Evolutionary conservation across 2,113 vertebrate genomes (phyloP).

Genomic region (Henicopernis longicauda): DNA sequence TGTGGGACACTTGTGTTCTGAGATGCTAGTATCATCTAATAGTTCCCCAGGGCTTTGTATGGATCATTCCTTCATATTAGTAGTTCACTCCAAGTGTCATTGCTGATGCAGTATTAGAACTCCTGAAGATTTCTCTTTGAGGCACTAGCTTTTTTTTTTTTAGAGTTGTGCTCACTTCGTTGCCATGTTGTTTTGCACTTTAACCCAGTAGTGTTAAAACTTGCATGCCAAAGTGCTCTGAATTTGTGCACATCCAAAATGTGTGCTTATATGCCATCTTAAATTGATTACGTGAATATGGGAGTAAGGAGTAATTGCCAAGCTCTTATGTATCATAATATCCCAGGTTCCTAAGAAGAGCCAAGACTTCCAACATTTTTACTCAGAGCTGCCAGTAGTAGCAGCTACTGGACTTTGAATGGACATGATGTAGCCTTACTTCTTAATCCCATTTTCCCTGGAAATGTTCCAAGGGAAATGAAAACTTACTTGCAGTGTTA

Average conservation of each 20-base stretch:
- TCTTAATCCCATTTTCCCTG: constrained; percentile 28
- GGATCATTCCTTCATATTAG: background rate
- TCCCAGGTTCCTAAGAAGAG: background rate
- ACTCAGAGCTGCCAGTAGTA: background rate
- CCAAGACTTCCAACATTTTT: background rate
- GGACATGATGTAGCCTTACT: background rate
- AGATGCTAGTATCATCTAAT: background rate
- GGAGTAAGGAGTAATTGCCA: background rate
- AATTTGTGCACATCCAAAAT: background rate
- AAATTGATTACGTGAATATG: background rate
- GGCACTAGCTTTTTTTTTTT: background rate
- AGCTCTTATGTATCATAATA: background rate
- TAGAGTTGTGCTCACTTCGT: background rate
- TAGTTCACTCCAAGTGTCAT: background rate
- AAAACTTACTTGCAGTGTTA: constrained; percentile 1
- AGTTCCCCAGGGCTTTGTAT: background rate
- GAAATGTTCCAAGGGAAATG: constrained; percentile 21
- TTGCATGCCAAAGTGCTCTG: background rate
- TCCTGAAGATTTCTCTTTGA: background rate
- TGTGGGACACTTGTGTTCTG: background rate
- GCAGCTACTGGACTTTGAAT: background rate
- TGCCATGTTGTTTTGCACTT: background rate
- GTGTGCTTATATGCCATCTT: background rate
- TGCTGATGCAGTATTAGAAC: background rate
- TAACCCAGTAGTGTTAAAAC: background rate